Evolutionary conservation across 2,797 vertebrate genomes (phyloP), one percentile per base, ranked within the genome.

Genomic region (Natrix natrix): DNA sequence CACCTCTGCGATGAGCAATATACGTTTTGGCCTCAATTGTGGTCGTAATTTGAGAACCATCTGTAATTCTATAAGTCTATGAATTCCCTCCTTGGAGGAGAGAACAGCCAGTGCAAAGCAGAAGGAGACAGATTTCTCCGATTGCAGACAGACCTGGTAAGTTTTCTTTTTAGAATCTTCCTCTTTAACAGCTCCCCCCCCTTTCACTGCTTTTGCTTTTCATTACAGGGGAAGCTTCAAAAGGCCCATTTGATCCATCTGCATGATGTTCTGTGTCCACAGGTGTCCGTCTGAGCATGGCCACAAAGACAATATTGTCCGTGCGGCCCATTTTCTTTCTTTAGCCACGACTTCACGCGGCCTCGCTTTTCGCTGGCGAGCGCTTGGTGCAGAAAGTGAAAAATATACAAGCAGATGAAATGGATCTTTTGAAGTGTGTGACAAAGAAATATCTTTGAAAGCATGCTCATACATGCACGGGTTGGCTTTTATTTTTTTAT

Each of bases 401-500:
- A 95, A 97, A 93, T 95, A 95, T 94, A 93, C 94, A 93, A 95
- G 94, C 94, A 94, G 96, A 96, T 97, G 95, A 97, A 96, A 96
- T 95, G 94, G 90, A 92, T 92, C 90, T 95, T 97, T 95, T 96
- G 97, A 97, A 96, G 95, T 95, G 93, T 52, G 60, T 92, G 90
- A 91, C 93, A 95, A 95, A 94, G 95, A 96, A 96, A 96, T 91
- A 93, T 96, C 87, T 93, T 92, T 74, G 10, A 60, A 59, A 88
- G 74, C 74, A 83, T 48, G 74, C 4, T 83, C 74, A 69, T 26
- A 28, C n/a, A 32, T 63, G 11, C 8, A 89, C 20, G 1, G 12
- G 0, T 63, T 32, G 74, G 5, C 48, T 78, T 43, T 74, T 59
- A 6, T 22, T 78, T 69, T 69, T 24, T n/a, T 63, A 11, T 74